These are phyloP conservation scores for Elegia similella DNA, from an alignment of 2,888 invertebrate genomes.

Conservation along the genomic window DNA sequence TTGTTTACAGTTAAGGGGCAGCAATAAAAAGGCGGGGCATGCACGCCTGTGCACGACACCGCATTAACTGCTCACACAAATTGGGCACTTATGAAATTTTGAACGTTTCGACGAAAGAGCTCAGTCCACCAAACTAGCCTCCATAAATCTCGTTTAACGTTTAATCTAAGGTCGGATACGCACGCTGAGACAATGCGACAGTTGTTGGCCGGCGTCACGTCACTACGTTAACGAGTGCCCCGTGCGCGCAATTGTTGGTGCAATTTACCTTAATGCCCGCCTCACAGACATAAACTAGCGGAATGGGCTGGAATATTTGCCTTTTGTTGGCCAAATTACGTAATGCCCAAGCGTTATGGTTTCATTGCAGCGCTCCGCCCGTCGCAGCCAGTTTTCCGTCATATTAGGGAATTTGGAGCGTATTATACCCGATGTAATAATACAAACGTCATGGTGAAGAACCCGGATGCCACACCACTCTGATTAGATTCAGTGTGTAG, in stretches of 20 bases:
- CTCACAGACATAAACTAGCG: conserved; percentile 70
- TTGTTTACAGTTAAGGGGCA: conserved; percentile 78
- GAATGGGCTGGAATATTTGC: conserved; percentile 66
- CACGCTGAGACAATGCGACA: conserved; percentile 75
- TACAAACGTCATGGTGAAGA: conserved; percentile 54
- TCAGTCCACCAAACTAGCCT: conserved; percentile 60
- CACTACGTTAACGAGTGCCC: conserved; percentile 71
- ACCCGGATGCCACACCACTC: conserved; percentile 48
- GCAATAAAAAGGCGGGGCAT: conserved; percentile 78
- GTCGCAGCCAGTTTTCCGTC: conserved; percentile 30
- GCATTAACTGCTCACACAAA: conserved; percentile 72
- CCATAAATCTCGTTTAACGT: conserved; percentile 71
- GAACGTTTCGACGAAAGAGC: conserved; percentile 72
- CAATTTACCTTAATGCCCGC: conserved; percentile 77
- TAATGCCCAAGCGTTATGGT: conserved; percentile 65
- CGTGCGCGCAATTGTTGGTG: conserved; percentile 74
- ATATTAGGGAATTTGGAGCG: conserved; percentile 17
- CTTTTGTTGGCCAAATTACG: conserved; percentile 72
- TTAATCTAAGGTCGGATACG: conserved; percentile 72
- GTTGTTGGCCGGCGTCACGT: conserved; percentile 63
- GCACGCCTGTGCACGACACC: conserved; percentile 68
- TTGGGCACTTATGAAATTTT: conserved; percentile 73
- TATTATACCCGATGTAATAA: neutral
- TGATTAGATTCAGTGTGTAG: conserved; percentile 60
- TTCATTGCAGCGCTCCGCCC: conserved; percentile 53